phyloP scores from a whole-genome alignment of 2,113 vertebrate genomes.

The Phaethon lepturus region DNA sequence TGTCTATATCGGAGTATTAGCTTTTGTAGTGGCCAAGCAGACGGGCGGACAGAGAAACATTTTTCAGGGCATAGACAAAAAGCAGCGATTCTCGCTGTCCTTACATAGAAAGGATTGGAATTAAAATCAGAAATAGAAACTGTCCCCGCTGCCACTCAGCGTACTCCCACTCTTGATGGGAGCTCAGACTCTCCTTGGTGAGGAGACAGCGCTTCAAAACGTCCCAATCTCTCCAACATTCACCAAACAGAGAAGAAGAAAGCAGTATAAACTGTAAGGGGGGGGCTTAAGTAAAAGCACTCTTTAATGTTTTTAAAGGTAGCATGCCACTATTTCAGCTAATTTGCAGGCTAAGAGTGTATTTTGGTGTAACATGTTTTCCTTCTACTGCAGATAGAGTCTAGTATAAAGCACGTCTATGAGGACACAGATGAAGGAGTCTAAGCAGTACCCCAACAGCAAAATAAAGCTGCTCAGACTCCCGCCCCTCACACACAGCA shows the following conservation, averaged over 20 bases:
- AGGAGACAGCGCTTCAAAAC: neutral
- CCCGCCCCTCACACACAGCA: neutral
- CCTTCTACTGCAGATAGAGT: neutral
- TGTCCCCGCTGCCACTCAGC: neutral
- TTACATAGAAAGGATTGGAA: neutral
- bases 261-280: neutral
- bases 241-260: neutral
- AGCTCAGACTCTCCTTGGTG: neutral
- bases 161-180: neutral
- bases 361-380: neutral
- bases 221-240: neutral
- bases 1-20: neutral
- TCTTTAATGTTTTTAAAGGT: neutral
- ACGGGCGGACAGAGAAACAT: fast-evolving
- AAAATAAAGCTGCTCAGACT: neutral
- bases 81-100: neutral
- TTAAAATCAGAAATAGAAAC: neutral
- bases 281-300: neutral
- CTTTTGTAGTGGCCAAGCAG: neutral
- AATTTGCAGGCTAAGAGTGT: neutral
- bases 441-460: neutral
- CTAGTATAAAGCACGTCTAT: neutral
- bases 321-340: neutral
- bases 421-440: neutral
- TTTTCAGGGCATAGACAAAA: neutral